Evolutionary conservation across 2,888 invertebrate genomes (phyloP), one percentile per base, ranked within the genome.

Genomic region (Patella pellucida): DNA sequence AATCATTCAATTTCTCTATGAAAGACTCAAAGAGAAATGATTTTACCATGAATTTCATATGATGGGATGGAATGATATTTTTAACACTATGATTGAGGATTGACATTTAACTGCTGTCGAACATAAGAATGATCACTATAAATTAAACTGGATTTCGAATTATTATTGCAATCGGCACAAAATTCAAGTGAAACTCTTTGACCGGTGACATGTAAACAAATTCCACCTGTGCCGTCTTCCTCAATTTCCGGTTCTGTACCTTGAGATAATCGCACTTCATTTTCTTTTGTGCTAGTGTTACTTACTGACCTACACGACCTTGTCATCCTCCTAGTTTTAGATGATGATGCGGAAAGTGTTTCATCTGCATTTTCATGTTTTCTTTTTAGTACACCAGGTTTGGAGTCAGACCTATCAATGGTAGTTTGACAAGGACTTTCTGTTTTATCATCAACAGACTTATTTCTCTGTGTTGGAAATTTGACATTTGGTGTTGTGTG

Each of bases 91-190:
- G 41, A 41, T 41, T 7, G 41, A 41, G 41, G 9, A 41, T 41
- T 41, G 41, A 41, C 41, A 41, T 41, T 41, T 41, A 41, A 41
- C 7, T 41, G 41, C 41, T 41, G 41, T 41, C 23, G 62, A 19
- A 62, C 62, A 62, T 62, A 62, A 3, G 62, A 62, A 62, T 62
- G 62, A 62, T 62, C 62, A 62, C 19, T 62, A 23, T 19, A 62
- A 23, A 62, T 19, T 11, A 62, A 19, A 23, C 23, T 62, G 9
- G 62, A 62, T 23, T 23, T 23, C 4, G 62, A 62, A 23, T 62
- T 19, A 11, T 23, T 19, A 62, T 62, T 62, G 23, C 62, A 62
- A 11, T 62, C 19, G 14, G 62, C 62, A 62, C 62, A 62, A 62
- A 62, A 62, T 14, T 62, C 62, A 0, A 62, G 23, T 19, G 62